Base-by-base conservation (phyloP, 2,797 vertebrate genomes). In the Gallinago nigripennis region DNA sequence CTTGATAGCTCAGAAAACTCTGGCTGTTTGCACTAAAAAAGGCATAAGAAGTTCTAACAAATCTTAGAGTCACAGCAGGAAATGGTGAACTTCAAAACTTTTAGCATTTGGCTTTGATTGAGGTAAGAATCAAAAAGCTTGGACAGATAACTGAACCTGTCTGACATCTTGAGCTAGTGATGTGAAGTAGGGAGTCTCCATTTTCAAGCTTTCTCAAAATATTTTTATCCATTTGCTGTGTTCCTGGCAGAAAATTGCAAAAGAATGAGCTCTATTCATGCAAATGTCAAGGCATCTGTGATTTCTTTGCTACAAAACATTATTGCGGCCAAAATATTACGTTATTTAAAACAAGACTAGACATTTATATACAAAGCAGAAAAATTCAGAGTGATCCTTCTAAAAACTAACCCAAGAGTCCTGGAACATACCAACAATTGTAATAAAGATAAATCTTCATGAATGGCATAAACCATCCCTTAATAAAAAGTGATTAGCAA, bases 201-300 rank as follows among this genome's bases (percentile, higher is more conserved):
- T 93, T 95, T 92, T 85, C 75, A 85, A 70, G 20, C 9, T 85
- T 94, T 85, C 43, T 43, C 37, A 60, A 81, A 89, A 50, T 61
- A 54, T 78, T 92, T 94, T 71, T 57, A 37, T 61, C 18, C 16
- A 8, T 82, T 95, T 82, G 3, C 45, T 78, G 6, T 65, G 11
- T 43, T 90, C 5, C 66, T 83, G 45, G 33, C 18, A 78, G 45
- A 63, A 95, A 86, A 81, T 4, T 78, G 33, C 27, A 61, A 70
- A 82, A 85, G 68, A 89, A 31, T 15, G 58, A 82, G 25, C 31
- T 77, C 25, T 85, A 17, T 68, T 91, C 14, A 27, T 24, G 35
- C 5, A 80, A 70, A 76, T 35, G 9, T 60, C 50, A 65, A 45
- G 27, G 18, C 46, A 69, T 58, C 31, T 93, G 54, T 69, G 21